phyloP scores from a whole-genome alignment of 1,140 invertebrate species.

The Heterodera schachtii region DNA sequence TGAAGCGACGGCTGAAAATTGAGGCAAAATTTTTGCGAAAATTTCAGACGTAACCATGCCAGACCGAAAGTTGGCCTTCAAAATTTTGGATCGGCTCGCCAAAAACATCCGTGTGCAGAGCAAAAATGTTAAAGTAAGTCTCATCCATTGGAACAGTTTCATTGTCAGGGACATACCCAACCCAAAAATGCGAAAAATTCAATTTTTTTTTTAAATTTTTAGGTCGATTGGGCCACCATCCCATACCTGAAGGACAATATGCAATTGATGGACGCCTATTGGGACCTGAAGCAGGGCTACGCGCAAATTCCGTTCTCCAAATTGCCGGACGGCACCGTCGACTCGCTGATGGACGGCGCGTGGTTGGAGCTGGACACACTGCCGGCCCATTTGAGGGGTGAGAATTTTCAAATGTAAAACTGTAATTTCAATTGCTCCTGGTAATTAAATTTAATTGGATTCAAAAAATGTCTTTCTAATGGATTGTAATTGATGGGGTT shows the following conservation, averaged over 20 bases:
- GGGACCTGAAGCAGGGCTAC: slow-evolving; percentile 45
- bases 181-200: slow-evolving; percentile 6
- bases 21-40: too few species aligned
- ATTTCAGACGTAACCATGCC: slow-evolving; percentile 54
- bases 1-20: too few species aligned
- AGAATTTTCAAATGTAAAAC: too few species aligned
- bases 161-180: background rate
- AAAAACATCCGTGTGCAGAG: slow-evolving; percentile 36
- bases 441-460: too few species aligned
- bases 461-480: too few species aligned
- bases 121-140: slow-evolving; percentile 44
- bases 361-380: slow-evolving; percentile 48
- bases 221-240: slow-evolving; percentile 48
- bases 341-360: slow-evolving; percentile 44
- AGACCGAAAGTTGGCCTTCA: slow-evolving; percentile 47
- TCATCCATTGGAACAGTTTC: background rate
- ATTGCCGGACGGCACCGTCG: slow-evolving; percentile 38
- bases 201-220: slow-evolving; percentile 27
- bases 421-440: too few species aligned
- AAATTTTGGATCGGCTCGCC: slow-evolving; percentile 45
- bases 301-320: slow-evolving; percentile 45
- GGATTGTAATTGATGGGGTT: background rate
- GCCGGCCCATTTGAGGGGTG: slow-evolving; percentile 44
- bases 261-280: slow-evolving; percentile 43
- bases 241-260: slow-evolving; percentile 39